phyloP scores from a whole-genome alignment of 2,797 vertebrate species.

The Pipistrellus pipistrellus region DNA sequence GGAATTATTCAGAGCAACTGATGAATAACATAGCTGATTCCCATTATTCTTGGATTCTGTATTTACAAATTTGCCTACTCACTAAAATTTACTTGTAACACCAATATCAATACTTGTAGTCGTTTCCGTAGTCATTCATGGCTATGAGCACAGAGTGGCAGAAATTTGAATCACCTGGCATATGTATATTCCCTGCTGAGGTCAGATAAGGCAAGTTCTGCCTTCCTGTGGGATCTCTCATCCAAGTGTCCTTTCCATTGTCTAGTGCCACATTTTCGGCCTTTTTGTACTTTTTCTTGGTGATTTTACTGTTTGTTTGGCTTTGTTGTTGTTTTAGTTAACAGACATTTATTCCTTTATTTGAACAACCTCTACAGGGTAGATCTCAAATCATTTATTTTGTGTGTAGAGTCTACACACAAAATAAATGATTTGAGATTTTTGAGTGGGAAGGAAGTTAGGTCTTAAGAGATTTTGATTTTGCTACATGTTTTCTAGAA shows the following conservation, averaged over 20 bases:
- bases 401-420: too few relatives aligned
- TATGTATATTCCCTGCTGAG: not conserved
- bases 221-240: not conserved
- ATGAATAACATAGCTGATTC: not conserved
- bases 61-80: slow-evolving; percentile 35
- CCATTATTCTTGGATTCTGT: not conserved
- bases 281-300: not conserved
- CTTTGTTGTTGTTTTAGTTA: slow-evolving; percentile 51
- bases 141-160: not conserved
- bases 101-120: not conserved
- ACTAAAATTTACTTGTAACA: slow-evolving; percentile 15
- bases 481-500: slow-evolving; percentile 8
- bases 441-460: not conserved
- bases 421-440: slow-evolving; percentile 32
- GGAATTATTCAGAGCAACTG: not conserved
- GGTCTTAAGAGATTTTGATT: not conserved
- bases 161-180: not conserved
- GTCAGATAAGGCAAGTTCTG: not conserved
- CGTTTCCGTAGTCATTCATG: not conserved
- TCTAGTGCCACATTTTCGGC: not conserved
- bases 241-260: not conserved
- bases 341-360: slow-evolving; percentile 75
- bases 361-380: slow-evolving; percentile 69
- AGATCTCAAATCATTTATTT: too few relatives aligned
- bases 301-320: not conserved